A percentile compares a stretch with the other conserved stretches of the same genome.
These are phyloP conservation scores for Mungos mungo DNA, from an alignment of 2,113 vertebrate genomes.

Conservation along the genomic window DNA sequence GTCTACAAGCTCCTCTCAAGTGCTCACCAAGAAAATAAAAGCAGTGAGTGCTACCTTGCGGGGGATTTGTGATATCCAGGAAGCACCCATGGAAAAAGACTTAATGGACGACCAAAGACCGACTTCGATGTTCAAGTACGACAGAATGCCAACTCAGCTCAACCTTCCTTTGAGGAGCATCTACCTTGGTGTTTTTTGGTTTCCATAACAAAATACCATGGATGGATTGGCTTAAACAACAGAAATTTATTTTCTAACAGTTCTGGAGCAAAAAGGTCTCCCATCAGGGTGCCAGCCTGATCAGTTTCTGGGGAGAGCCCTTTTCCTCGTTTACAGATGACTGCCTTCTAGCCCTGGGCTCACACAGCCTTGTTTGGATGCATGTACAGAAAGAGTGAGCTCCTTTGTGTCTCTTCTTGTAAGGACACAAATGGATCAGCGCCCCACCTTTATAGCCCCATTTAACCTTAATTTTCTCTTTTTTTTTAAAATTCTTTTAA, in stretches of 20 bases:
- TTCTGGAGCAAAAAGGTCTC: not conserved
- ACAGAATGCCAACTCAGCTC: not conserved
- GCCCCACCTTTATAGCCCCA: not conserved
- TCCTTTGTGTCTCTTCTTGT: not conserved
- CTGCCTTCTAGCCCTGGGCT: not conserved
- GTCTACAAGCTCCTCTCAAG: not conserved
- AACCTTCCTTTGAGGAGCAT: not conserved
- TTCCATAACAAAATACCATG: not conserved
- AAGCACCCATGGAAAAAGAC: not conserved
- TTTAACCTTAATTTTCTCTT: no score
- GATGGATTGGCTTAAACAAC: not conserved
- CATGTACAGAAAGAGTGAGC: not conserved
- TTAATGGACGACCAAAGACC: not conserved
- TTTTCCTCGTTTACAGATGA: not conserved
- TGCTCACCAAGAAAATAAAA: slow-evolving; percentile 16
- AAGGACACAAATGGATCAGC: not conserved
- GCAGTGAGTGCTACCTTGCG: not conserved
- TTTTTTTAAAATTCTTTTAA: no score
- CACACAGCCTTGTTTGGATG: not conserved
- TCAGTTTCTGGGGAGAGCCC: not conserved
- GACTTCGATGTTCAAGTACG: not conserved
- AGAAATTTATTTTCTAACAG: not conserved
- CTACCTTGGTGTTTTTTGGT: not conserved
- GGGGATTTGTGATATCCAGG: not conserved
- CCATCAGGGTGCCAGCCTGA: not conserved